A percentile compares a stretch with the other conserved stretches of the same genome.
Conservation (phyloP, 2,797 vertebrate species). For the Anas acuta region DNA sequence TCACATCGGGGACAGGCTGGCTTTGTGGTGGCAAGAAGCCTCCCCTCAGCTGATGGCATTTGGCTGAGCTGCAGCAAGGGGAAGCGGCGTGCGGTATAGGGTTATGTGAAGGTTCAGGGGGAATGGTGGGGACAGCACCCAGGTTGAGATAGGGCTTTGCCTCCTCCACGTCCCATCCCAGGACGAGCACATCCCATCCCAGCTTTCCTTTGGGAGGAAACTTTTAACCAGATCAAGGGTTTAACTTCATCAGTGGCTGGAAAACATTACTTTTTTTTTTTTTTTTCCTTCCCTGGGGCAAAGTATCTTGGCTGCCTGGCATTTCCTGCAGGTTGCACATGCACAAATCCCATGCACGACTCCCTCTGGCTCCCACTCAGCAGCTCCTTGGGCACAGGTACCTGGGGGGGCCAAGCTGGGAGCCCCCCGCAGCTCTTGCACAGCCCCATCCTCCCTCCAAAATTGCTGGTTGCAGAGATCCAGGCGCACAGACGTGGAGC, state of each 20-base stretch:
- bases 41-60: rapidly evolving
- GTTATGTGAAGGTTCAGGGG: not conserved
- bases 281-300: not conserved
- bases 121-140: not conserved
- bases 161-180: not conserved
- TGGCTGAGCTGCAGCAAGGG: not conserved
- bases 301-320: constrained; percentile 27
- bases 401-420: rapidly evolving
- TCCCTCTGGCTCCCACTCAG: not conserved
- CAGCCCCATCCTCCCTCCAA: not conserved
- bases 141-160: not conserved
- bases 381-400: not conserved
- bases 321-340: not conserved
- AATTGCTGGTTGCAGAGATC: not conserved
- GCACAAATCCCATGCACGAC: not conserved
- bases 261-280: constrained; percentile 30
- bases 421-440: rapidly evolving
- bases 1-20: not conserved
- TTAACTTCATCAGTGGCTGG: constrained; percentile 65
- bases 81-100: not conserved
- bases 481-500: rapidly evolving
- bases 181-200: not conserved
- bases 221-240: constrained; percentile 66
- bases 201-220: constrained; percentile 5
- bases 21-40: not conserved